phyloP scores from a whole-genome alignment of 2,797 vertebrate species.

The Siniperca obscura region DNA sequence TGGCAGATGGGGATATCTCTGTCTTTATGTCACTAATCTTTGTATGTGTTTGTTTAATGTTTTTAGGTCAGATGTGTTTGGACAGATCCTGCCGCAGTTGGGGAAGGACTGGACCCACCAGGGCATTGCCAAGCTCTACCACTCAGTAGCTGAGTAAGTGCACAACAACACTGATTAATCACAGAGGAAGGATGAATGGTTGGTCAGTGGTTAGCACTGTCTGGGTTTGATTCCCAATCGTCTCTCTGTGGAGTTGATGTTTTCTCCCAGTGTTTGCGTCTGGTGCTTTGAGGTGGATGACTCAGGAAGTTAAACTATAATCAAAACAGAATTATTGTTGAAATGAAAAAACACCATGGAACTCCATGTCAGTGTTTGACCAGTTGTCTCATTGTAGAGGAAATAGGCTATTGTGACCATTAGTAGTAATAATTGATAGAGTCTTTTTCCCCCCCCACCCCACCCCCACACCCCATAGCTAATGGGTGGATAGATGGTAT shows the following conservation, averaged over 20 bases:
- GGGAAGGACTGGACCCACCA: conserved; percentile 99
- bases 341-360: conserved; percentile 35
- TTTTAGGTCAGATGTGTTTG: conserved; percentile 95
- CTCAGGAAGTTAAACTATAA: conserved; percentile 50
- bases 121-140: conserved; percentile 98
- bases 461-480: too few relatives aligned
- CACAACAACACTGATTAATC: conserved; percentile 53
- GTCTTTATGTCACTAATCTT: conserved; percentile 27
- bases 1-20: conserved; percentile 16
- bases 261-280: conserved; percentile 55
- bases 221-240: conserved; percentile 41
- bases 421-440: conserved; percentile 7
- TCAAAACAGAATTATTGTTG: conserved; percentile 35
- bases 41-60: conserved; percentile 33
- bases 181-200: conserved; percentile 45
- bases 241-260: conserved; percentile 48
- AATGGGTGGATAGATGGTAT: not conserved
- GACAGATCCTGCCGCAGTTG: conserved; percentile 97
- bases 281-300: conserved; percentile 55
- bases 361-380: not conserved
- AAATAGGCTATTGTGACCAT: conserved; percentile 12
- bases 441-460: too few relatives aligned
- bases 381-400: conserved; percentile 21
- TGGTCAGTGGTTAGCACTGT: conserved; percentile 54
- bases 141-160: conserved; percentile 97